These are phyloP conservation scores for Horisme vitalbata DNA, from an alignment of 2,888 invertebrate species.

Conservation along the genomic window DNA sequence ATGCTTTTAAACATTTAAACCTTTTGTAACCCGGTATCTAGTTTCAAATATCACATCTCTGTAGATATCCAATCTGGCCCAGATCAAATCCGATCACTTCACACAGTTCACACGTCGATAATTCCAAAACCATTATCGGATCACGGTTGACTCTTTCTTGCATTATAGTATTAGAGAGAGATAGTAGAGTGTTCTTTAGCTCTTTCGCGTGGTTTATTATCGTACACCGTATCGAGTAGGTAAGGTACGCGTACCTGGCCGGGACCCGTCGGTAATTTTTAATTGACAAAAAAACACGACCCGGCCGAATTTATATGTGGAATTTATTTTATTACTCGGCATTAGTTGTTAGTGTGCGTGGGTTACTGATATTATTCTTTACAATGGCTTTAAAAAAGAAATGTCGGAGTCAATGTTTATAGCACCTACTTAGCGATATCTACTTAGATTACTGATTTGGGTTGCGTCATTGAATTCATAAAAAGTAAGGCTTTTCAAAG, in stretches of 20 bases:
- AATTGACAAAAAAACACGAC: slow-evolving; percentile 79
- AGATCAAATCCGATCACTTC: slow-evolving; percentile 31
- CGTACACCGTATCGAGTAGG: slow-evolving; percentile 50
- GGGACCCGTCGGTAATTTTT: slow-evolving; percentile 66
- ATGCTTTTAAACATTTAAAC: not conserved
- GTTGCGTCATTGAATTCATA: slow-evolving; percentile 14
- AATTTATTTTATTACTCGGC: slow-evolving; percentile 76
- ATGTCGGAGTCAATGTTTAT: slow-evolving; percentile 35
- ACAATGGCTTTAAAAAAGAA: slow-evolving; percentile 45
- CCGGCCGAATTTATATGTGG: slow-evolving; percentile 71
- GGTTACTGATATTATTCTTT: slow-evolving; percentile 52
- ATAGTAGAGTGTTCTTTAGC: slow-evolving; percentile 25
- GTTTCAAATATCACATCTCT: slow-evolving; percentile 13
- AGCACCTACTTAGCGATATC: slow-evolving; percentile 35
- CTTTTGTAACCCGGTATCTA: slow-evolving; percentile 8
- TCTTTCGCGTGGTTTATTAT: slow-evolving; percentile 36
- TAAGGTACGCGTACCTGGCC: too few species aligned
- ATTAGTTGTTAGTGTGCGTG: slow-evolving; percentile 60
- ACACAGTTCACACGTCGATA: slow-evolving; percentile 35
- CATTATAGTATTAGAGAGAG: slow-evolving; percentile 31
- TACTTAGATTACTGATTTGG: slow-evolving; percentile 29
- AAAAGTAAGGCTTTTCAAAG: slow-evolving; percentile 7
- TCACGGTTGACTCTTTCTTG: slow-evolving; percentile 27
- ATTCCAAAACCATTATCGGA: slow-evolving; percentile 33
- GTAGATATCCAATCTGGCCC: slow-evolving; percentile 19